These are phyloP conservation scores for Reticulitermes lucifugus DNA, from an alignment of 2,888 invertebrate genomes.

Conservation along the genomic window DNA sequence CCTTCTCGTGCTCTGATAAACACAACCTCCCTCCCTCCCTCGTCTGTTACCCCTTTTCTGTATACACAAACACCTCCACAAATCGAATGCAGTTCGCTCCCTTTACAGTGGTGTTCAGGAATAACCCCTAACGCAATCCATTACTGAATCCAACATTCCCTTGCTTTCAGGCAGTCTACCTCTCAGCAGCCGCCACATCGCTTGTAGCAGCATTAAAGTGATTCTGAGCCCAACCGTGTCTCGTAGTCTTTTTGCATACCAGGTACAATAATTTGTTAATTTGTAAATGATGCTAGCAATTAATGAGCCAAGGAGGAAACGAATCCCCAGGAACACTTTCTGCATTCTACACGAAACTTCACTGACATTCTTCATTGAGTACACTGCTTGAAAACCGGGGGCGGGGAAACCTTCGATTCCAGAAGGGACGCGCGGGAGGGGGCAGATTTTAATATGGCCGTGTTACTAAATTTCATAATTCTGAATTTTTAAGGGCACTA, in stretches of 20 bases:
- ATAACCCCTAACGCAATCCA: constrained; percentile 35
- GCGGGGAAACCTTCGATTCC: too few species aligned
- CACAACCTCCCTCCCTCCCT: background rate
- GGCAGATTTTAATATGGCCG: too few species aligned
- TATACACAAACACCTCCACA: constrained; percentile 38
- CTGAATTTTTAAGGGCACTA: too few species aligned
- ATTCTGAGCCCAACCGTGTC: background rate
- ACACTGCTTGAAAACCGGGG: too few species aligned
- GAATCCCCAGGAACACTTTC: too few species aligned
- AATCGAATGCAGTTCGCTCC: constrained; percentile 36
- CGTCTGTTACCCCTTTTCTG: constrained; percentile 20
- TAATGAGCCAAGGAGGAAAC: constrained; percentile 24
- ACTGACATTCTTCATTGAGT: too few species aligned
- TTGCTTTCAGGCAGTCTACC: background rate
- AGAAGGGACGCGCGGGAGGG: too few species aligned
- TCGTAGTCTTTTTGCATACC: background rate
- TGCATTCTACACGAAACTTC: too few species aligned
- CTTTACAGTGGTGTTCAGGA: constrained; percentile 7
- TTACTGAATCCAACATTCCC: constrained; percentile 17
- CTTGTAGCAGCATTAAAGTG: background rate
- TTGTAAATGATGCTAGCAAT: background rate
- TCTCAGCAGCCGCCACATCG: background rate
- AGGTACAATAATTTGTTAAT: constrained; percentile 27
- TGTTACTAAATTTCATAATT: too few species aligned
- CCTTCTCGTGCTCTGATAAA: constrained; percentile 31